These are phyloP conservation scores for Callocephalon fimbriatum DNA, from an alignment of 2,113 vertebrate genomes.

Conservation along the genomic window DNA sequence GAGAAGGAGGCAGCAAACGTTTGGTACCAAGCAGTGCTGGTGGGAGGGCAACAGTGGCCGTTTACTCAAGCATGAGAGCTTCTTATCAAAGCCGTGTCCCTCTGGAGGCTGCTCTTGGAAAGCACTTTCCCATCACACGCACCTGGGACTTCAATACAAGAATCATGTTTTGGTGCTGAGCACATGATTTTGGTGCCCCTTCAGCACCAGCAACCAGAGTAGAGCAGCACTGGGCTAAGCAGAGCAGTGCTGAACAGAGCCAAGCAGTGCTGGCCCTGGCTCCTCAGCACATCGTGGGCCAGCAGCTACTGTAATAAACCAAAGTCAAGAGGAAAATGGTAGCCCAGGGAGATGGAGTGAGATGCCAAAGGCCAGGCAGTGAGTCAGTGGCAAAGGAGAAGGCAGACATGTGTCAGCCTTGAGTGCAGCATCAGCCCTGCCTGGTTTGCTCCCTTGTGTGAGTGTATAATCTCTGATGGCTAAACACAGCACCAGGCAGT, in stretches of 20 bases:
- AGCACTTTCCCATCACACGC: background rate
- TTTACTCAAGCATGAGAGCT: background rate
- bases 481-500: background rate
- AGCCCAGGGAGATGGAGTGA: rapidly evolving
- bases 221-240: background rate
- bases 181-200: background rate
- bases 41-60: background rate
- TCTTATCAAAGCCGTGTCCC: background rate
- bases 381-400: background rate
- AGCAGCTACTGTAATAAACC: rapidly evolving
- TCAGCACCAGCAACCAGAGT: rapidly evolving
- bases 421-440: background rate
- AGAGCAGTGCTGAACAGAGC: background rate
- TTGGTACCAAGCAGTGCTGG: background rate
- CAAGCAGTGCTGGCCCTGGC: background rate
- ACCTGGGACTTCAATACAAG: background rate
- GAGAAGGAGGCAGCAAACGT: background rate
- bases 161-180: rapidly evolving
- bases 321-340: rapidly evolving
- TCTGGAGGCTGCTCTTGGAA: background rate
- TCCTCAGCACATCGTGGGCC: rapidly evolving
- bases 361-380: background rate
- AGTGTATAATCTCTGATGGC: background rate
- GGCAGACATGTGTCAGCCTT: background rate
- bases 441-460: background rate